Conservation (phyloP, 1,140 invertebrate species). For the Papilio xuthus region DNA sequence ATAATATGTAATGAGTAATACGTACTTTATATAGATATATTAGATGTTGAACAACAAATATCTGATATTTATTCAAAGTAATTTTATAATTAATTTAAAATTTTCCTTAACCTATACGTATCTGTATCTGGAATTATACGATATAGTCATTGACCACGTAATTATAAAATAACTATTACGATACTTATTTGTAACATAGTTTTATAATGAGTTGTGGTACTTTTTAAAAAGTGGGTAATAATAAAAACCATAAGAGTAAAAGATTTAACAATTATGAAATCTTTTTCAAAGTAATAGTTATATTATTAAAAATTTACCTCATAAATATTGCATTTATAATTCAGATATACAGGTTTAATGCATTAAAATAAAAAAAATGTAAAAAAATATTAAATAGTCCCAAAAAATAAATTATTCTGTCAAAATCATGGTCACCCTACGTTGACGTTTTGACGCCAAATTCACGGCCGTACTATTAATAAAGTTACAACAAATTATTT, state of each 20-base stretch:
- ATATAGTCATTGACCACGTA: neutral
- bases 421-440: slow-evolving; percentile 42
- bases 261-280: too few species aligned
- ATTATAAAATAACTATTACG: neutral
- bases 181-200: neutral
- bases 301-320: too few species aligned
- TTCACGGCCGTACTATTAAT: slow-evolving; percentile 45
- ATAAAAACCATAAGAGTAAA: too few species aligned
- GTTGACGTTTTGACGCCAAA: slow-evolving; percentile 44
- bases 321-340: too few species aligned
- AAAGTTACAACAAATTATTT: slow-evolving; percentile 39
- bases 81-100: neutral
- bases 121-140: neutral
- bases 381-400: neutral
- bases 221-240: neutral
- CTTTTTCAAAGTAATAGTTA: too few species aligned
- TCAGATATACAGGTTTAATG: too few species aligned
- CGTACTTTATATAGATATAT: neutral
- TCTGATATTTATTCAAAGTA: neutral
- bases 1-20: slow-evolving; percentile 3
- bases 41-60: neutral
- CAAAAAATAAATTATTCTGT: slow-evolving; percentile 19
- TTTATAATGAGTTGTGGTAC: neutral
- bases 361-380: too few species aligned
- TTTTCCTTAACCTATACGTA: slow-evolving; percentile 3